These are phyloP conservation scores for Phoenicopterus ruber DNA, from an alignment of 2,113 vertebrate species.

Conservation along the genomic window DNA sequence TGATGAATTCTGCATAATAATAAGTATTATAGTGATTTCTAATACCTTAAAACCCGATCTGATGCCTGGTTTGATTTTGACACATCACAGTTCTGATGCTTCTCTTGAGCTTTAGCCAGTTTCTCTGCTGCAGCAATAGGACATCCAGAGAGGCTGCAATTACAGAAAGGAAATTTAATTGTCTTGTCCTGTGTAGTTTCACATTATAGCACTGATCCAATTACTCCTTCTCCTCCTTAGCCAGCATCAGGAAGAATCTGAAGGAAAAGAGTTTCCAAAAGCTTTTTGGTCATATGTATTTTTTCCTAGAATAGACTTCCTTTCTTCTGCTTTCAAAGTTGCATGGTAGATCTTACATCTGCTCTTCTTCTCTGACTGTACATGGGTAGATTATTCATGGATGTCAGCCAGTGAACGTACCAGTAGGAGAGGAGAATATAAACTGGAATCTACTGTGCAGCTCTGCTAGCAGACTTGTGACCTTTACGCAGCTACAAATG, in stretches of 20 bases:
- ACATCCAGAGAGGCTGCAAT: conserved; percentile 94
- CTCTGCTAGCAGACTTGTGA: conserved; percentile 4
- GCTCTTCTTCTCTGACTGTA: neutral
- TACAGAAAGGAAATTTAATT: conserved; percentile 69
- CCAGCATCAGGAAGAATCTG: conserved; percentile 21
- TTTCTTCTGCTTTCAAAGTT: conserved; percentile 41
- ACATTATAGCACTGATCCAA: conserved; percentile 35
- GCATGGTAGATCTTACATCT: conserved; percentile 4
- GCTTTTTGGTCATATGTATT: neutral
- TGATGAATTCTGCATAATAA: conserved; percentile 71
- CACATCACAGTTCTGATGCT: conserved; percentile 92
- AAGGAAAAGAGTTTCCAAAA: conserved; percentile 22
- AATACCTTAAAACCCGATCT: conserved; percentile 96
- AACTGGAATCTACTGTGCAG: conserved; percentile 16
- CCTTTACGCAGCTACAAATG: neutral
- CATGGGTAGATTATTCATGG: neutral
- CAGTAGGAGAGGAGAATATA: conserved; percentile 12
- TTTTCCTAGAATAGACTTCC: conserved; percentile 12
- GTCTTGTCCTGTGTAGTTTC: conserved; percentile 43
- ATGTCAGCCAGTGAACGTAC: conserved; percentile 15
- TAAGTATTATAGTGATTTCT: conserved; percentile 74
- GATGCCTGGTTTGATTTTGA: conserved; percentile 95
- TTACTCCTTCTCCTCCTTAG: conserved; percentile 36
- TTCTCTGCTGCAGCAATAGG: conserved; percentile 98
- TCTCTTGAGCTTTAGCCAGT: conserved; percentile 97